phyloP scores from a whole-genome alignment of 1,140 invertebrate species.

The Bombus picipes region DNA sequence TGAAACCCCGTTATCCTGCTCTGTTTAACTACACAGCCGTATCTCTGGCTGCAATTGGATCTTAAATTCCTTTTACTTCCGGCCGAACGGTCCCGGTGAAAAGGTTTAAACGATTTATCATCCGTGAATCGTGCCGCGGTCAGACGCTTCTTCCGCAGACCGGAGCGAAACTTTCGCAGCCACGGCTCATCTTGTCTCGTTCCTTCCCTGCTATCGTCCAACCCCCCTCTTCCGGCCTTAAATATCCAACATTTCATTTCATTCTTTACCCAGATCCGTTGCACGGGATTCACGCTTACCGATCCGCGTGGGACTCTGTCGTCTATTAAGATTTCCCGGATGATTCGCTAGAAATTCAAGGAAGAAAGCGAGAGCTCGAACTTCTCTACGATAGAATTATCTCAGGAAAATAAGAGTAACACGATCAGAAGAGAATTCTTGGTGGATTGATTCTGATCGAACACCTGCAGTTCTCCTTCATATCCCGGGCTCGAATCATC shows the following conservation, averaged over 20 bases:
- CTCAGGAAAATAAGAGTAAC: neutral
- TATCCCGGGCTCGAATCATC: neutral
- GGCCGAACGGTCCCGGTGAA: conserved; percentile 77
- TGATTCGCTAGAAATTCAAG: neutral
- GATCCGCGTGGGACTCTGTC: neutral
- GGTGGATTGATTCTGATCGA: neutral
- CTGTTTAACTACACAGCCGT: conserved; percentile 44
- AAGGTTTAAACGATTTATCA: conserved; percentile 81
- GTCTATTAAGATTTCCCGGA: conserved; percentile 6
- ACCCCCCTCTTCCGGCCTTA: conserved; percentile 33
- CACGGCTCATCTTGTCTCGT: conserved; percentile 53
- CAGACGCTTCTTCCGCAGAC: conserved; percentile 69
- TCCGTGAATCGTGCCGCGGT: conserved; percentile 75
- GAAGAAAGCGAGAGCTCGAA: neutral
- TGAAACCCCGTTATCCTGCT: conserved; percentile 20
- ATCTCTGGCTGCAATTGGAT: conserved; percentile 68
- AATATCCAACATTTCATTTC: conserved; percentile 54
- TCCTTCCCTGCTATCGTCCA: conserved; percentile 19
- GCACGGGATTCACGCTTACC: conserved; percentile 24
- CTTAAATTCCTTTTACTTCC: conserved; percentile 82
- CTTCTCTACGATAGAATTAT: neutral
- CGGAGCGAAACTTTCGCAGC: conserved; percentile 62
- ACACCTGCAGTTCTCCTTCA: conserved; percentile 14
- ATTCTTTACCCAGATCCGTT: conserved; percentile 37
- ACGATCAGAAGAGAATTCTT: neutral